Base-by-base conservation (phyloP, 2,797 vertebrate species). In the Strix occidentalis region DNA sequence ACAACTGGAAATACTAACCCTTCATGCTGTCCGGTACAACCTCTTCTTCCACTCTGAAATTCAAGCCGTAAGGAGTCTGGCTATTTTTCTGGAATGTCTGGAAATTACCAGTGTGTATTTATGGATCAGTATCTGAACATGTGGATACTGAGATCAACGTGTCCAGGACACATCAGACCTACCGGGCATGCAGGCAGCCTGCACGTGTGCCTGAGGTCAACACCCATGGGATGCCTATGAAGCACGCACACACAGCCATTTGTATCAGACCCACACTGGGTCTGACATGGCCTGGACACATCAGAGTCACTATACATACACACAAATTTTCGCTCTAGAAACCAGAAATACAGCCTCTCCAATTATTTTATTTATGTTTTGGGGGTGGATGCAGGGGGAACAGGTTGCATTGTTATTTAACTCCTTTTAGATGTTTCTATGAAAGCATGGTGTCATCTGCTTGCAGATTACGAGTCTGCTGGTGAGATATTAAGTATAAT, bases 151-250 rank as follows among this genome's bases (percentile, higher is more conserved):
- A 78, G 41, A 64, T 14, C 31, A 21, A 4, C 2, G 13, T 14
- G 9, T 20, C 28, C 58, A n/a, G 87, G 53, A 51, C 74, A 35
- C 4, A 12, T 18, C 12, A 20, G 68, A 63, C 39, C 53, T 46
- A 21, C 23, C 0, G 9, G 33, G 3, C 21, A 10, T 5, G 35
- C 54, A 64, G 70, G 41, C 78, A 60, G 70, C 51, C 51, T 20
- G n/a, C 39, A 39, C 39, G 39, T 39, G 39, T 39, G 39, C 39
- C 39, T 21, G 31, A 35, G 46, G 53, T n/a, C 43, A 50, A 33
- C 1, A 6, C 4, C 28, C 11, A 1, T 3, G 53, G 45, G 65
- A 61, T 13, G 41, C 46, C 66, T 3, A 1, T 0, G 4, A 10
- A 20, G 17, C 39, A 35, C 0, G 10, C 6, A 19, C 0, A 33